Percentiles rank a stretch among this genome's conserved stretches.
phyloP scores from a whole-genome alignment of 2,113 vertebrate genomes.

The Odocoileus hemionus region DNA sequence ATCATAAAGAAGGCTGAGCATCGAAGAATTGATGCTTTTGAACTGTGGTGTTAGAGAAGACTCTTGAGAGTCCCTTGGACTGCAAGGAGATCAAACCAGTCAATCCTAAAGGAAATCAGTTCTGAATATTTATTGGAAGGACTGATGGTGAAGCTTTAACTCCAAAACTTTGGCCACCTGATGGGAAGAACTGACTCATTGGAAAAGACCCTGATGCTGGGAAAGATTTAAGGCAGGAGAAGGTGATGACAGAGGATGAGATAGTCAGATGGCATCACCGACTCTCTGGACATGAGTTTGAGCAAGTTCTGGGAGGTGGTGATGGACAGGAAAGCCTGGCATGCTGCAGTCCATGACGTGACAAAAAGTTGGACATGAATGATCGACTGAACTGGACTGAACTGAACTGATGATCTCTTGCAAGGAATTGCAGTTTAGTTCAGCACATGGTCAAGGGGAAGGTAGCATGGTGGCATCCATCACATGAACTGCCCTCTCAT shows the following conservation, averaged over 20 bases:
- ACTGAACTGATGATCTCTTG: background rate
- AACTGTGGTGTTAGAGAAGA: background rate
- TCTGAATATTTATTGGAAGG: background rate
- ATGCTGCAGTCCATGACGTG: background rate
- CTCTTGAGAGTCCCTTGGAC: background rate
- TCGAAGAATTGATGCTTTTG: background rate
- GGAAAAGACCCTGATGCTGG: background rate
- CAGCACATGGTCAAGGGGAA: background rate
- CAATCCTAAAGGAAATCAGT: background rate
- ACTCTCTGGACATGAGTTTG: background rate
- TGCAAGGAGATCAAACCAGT: background rate
- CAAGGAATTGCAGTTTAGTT: background rate
- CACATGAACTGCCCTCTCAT: background rate
- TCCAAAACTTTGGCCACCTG: background rate
- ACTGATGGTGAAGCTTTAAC: background rate
- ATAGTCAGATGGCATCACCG: rapidly evolving
- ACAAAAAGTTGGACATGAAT: background rate
- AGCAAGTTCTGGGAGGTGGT: background rate
- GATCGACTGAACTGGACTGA: background rate
- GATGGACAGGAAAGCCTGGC: background rate
- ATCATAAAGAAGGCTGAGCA: background rate
- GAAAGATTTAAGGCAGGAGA: background rate
- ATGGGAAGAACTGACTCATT: background rate
- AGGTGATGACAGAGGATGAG: background rate
- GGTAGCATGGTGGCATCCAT: background rate